Evolutionary conservation across 1,140 invertebrate genomes (phyloP), one percentile per base, ranked within the genome.

Genomic region (Pollicipes pollicipes): DNA sequence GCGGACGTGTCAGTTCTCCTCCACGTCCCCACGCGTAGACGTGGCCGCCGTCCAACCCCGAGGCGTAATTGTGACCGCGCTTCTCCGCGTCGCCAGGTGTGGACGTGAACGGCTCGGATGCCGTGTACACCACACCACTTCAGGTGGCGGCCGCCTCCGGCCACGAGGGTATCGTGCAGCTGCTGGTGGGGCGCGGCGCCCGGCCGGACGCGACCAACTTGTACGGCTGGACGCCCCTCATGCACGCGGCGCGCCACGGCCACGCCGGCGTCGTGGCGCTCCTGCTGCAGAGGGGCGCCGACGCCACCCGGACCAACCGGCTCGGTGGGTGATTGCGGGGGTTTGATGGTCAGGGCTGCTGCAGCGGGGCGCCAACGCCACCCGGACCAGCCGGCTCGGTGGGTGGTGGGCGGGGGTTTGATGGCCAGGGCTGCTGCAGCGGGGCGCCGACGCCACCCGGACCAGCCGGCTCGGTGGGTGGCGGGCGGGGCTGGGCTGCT

Each of bases 121-220:
- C 45, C 6, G 45, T 58, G 45, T 58, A 58, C 45, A 58, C 45
- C 45, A 79, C 76, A 0, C 75, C 79, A 21, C 75, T 81, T 26
- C 81, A 80, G 79, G 70, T 78, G 29, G 78, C 79, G 24, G 80
- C 79, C 8, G 66, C 79, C 27, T 80, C 80, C 76, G 79, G 79
- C 69, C 80, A 81, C 74, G 78, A 79, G 77, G 80, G 77, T 13
- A 80, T 78, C 8, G 78, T 78, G 0, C 79, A 81, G 73, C 77
- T 80, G 63, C 74, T 81, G 16, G 76, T 81, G 66, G 79, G 80
- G 70, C 74, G 76, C 70, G 78, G 79, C 27, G 76, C 76, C 30
- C 45, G 24, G 45, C 45, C 24, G 45, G 45, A 21, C 10, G 45
- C 45, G 6, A 21, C 45, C 45, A 58, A 58, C 45, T 2, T 58